phyloP scores from a whole-genome alignment of 2,113 vertebrate genomes.

The Albula goreensis region DNA sequence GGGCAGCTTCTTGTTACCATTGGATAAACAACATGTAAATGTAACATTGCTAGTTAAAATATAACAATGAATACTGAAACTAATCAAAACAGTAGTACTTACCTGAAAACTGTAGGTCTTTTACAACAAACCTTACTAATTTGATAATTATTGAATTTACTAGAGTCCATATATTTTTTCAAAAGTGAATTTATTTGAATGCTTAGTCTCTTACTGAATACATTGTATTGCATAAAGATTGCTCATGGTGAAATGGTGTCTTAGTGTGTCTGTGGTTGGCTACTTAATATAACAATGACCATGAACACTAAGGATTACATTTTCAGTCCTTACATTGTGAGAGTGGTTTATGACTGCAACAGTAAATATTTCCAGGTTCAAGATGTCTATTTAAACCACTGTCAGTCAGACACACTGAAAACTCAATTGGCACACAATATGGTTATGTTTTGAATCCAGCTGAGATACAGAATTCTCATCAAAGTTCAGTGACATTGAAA shows the following conservation, averaged over 20 bases:
- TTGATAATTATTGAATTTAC: not conserved
- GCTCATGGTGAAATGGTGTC: not conserved
- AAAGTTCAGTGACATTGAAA: not conserved
- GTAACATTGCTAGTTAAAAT: no score
- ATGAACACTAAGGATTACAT: not conserved
- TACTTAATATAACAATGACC: not conserved
- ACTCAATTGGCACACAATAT: not conserved
- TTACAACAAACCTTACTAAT: not conserved
- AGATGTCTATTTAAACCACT: not conserved
- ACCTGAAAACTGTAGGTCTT: no score
- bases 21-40: not conserved
- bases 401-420: not conserved
- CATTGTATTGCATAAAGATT: no score
- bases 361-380: not conserved
- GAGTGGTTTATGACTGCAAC: not conserved
- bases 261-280: not conserved
- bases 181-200: not conserved
- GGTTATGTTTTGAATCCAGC: no score
- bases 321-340: not conserved
- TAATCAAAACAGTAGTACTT: no score
- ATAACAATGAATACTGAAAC: no score
- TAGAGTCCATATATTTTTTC: not conserved
- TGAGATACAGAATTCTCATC: not conserved
- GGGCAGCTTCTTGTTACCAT: no score
- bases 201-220: not conserved